Evolutionary conservation across 2,888 invertebrate genomes (phyloP), one percentile per base, ranked within the genome.

Genomic region (Mythimna albipuncta): DNA sequence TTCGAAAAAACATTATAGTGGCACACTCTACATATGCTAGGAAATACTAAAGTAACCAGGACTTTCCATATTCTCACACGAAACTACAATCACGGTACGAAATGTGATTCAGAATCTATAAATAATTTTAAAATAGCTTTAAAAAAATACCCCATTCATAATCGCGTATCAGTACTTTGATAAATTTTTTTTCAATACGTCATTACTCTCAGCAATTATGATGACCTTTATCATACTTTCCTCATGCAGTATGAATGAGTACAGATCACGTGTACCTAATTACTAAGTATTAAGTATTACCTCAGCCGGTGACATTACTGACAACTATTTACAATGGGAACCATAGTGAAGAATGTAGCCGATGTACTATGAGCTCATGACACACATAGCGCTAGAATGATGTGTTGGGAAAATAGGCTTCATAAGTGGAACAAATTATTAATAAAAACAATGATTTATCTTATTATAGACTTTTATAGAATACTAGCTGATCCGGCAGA

Each of bases 261-360:
- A 10, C 54, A 11, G 26, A 77, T 83, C 79, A 86, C 79, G 82
- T 86, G 79, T 75, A 67, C 6, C 21, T 75, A 71, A 75, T 79
- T 67, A 69, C 52, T 38, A 41, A 76, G 64, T 72, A 69, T 10
- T 50, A 73, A 69, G 64, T 69, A 79, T 77, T 78, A 79, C 61
- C 64, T 81, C 77, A 77, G 58, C 55, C 16, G 75, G 67, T 89
- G 87, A 89, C 81, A 85, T 75, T 78, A 71, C 61, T 44, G 21
- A 10, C 10, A 84, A 71, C 16, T 84, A 87, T 87, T 81, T 83
- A 81, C 81, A 77, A 86, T 88, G 88, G 83, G 86, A 88, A 85
- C 76, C 41, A 50, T 75, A 52, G 26, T 69, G 16, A 55, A 83
- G 88, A 86, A 88, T 87, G 88, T 79, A 19, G 32, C 6, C 59